phyloP scores from a whole-genome alignment of 2,113 vertebrate genomes.

The Myotis yumanensis region DNA sequence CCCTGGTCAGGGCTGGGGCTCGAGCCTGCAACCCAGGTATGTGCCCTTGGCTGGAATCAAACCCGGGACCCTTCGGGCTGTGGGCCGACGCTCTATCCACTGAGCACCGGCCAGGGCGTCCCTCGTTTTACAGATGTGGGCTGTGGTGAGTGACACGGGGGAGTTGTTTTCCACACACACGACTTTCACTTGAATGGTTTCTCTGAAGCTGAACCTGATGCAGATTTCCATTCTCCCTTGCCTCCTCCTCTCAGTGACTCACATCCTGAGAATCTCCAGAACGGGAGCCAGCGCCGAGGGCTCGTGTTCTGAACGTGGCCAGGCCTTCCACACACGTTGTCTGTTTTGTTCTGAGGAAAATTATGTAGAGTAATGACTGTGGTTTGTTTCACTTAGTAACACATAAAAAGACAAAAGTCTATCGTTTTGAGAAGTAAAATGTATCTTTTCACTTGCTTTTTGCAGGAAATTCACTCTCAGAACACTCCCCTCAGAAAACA shows the following conservation, averaged over 20 bases:
- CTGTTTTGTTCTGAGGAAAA: not conserved
- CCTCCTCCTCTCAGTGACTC: not conserved
- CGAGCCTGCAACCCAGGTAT: too few species aligned
- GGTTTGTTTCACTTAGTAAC: not conserved
- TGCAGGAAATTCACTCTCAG: conserved; percentile 78
- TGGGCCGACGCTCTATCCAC: too few species aligned
- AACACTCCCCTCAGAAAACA: conserved; percentile 71
- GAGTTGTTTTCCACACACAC: not conserved
- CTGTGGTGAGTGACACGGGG: not conserved
- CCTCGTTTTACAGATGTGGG: not conserved
- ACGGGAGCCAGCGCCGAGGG: not conserved
- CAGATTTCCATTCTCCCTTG: not conserved
- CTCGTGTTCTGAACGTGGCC: not conserved
- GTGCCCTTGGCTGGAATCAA: too few species aligned
- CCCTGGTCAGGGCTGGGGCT: too few species aligned
- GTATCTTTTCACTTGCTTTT: conserved; percentile 15
- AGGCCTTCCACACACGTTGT: not conserved
- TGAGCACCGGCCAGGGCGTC: too few species aligned
- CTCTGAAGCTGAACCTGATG: not conserved
- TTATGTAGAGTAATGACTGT: not conserved
- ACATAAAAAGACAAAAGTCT: not conserved
- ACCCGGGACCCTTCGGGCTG: too few species aligned
- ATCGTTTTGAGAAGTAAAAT: conserved; percentile 24
- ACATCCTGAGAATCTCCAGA: not conserved
- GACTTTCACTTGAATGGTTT: not conserved